phyloP scores from a whole-genome alignment of 2,113 vertebrate species.

The Galbula dea region DNA sequence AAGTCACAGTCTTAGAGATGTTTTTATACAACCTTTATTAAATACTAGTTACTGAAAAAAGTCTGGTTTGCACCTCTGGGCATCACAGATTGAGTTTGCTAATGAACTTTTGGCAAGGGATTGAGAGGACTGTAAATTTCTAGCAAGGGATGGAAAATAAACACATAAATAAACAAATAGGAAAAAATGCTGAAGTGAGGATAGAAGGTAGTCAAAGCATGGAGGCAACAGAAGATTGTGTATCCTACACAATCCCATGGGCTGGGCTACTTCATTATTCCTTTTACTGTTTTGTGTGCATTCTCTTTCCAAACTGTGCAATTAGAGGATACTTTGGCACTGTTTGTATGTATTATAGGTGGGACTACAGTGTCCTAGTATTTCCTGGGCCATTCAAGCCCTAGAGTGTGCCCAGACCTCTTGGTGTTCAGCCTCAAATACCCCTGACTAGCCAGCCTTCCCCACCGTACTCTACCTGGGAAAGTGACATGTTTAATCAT shows the following conservation, averaged over 20 bases:
- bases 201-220: neutral
- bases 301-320: neutral
- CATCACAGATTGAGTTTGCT: neutral
- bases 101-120: neutral
- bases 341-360: neutral
- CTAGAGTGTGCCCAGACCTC: neutral
- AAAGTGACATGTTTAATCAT: neutral
- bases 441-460: neutral
- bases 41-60: neutral
- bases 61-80: neutral
- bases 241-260: neutral
- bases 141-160: neutral
- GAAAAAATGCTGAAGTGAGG: neutral
- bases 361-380: neutral
- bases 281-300: neutral
- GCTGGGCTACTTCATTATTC: neutral
- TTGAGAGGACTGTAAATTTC: neutral
- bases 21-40: neutral
- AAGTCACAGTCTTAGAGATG: neutral
- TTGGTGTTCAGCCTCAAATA: neutral
- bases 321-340: neutral
- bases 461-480: neutral
- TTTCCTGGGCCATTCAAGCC: neutral
- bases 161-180: neutral
- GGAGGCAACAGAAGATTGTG: fast-evolving